Base-by-base conservation (phyloP, 2,113 vertebrate species). In the Sclerurus mexicanus region DNA sequence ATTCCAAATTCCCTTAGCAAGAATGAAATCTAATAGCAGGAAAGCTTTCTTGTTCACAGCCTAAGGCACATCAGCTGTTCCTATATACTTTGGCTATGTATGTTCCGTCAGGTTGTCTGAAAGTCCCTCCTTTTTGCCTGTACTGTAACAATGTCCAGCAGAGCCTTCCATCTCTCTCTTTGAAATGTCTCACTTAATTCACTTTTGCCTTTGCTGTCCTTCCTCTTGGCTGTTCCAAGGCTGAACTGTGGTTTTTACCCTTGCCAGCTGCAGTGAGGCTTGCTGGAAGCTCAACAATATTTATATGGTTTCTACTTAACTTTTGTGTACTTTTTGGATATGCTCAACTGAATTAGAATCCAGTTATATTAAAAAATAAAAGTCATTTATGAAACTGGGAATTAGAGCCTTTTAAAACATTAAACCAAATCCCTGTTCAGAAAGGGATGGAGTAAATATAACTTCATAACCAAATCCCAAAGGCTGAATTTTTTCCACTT, bases 331-430 rank as follows among this genome's bases (percentile, higher is more conserved):
- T 44, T 78, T 82, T 75, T 7, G 13, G 75, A 83, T 73, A 56
- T n/a, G 67, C 56, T 93, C 20, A 83, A 69, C 58, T 88, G 78
- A 82, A 82, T 87, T 82, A 56, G 49, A 88, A 88, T 30, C n/a
- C 67, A 58, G 50, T 64, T 82, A 52, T 64, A 78, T 68, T 82
- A 86, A 89, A 94, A 95, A 87, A 67, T 63, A 78, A 64, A 85
- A 94, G 56, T 85, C 49, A 75, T 24, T 94, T 82, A 73, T 83
- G 82, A 90, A 96, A 69, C 46, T 69, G 56, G 87, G 82, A 91
- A 77, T 85, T 93, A 50, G 42, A 91, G 71, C 40, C 42, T 90
- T 88, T 83, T 42, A 76, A 93, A 88, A 91, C 27, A 4, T 79
- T 79, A 80, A 84, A 71, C 27, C 27, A 95, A 94, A 60, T 12